phyloP scores from a whole-genome alignment of 1,140 invertebrate genomes.

The Apis dorsata region DNA sequence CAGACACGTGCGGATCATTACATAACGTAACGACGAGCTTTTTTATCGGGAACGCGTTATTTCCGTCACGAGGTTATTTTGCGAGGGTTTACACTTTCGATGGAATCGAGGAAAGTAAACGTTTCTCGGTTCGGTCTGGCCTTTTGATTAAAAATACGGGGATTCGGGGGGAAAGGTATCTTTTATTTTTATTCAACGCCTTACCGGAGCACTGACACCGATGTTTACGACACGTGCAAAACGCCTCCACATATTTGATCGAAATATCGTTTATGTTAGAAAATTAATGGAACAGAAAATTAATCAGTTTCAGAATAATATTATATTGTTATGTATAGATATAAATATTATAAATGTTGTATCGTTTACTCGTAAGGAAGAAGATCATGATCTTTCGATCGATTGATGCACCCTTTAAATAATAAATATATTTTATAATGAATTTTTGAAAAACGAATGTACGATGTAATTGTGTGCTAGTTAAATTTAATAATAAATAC shows the following conservation, averaged over 20 bases:
- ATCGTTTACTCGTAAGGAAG: too few relatives aligned
- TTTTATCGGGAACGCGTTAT: constrained; percentile 52
- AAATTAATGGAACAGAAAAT: too few relatives aligned
- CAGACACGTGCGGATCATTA: constrained; percentile 29
- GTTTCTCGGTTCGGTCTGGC: not conserved
- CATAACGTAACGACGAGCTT: constrained; percentile 42
- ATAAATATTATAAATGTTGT: too few relatives aligned
- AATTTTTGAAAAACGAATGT: too few relatives aligned
- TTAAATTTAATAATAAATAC: too few relatives aligned
- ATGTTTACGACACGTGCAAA: constrained; percentile 42
- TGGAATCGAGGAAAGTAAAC: constrained; percentile 20
- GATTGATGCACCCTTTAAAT: too few relatives aligned
- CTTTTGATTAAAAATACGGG: constrained; percentile 43
- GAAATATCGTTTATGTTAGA: not conserved
- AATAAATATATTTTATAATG: too few relatives aligned
- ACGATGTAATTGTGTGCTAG: too few relatives aligned
- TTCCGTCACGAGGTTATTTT: constrained; percentile 47
- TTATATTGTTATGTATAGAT: too few relatives aligned
- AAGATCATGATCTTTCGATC: too few relatives aligned
- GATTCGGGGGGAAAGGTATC: not conserved
- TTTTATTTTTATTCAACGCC: constrained; percentile 29
- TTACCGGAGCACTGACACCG: constrained; percentile 35
- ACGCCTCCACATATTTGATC: not conserved
- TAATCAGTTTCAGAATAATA: too few relatives aligned
- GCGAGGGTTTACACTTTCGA: constrained; percentile 19